phyloP scores from a whole-genome alignment of 1,140 invertebrate species.

The Zaprionus camerounensis region DNA sequence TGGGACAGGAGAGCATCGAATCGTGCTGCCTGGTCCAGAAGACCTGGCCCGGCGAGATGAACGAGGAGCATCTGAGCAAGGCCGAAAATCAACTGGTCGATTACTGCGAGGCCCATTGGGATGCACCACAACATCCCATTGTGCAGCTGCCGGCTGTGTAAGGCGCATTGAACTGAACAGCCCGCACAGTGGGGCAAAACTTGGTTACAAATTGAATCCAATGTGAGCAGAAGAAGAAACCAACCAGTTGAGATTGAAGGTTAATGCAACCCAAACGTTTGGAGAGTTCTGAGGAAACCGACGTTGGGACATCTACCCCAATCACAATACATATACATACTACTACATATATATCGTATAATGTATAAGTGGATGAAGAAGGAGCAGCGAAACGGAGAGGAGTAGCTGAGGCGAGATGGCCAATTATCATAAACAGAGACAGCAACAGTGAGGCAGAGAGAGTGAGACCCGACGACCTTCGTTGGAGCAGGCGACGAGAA shows the following conservation, averaged over 20 bases:
- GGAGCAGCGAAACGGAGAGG: constrained; percentile 17
- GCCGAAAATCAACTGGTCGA: constrained; percentile 85
- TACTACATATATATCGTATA: constrained; percentile 37
- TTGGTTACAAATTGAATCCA: constrained; percentile 45
- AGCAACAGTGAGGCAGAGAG: background rate
- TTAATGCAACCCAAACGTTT: constrained; percentile 73
- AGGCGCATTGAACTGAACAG: constrained; percentile 63
- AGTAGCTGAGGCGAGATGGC: constrained; percentile 31
- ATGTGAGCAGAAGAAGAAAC: constrained; percentile 15
- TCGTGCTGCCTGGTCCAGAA: constrained; percentile 86
- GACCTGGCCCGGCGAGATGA: constrained; percentile 85
- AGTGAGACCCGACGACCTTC: constrained; percentile 57
- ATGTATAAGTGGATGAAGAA: constrained; percentile 41
- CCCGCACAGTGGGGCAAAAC: constrained; percentile 68
- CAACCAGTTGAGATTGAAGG: constrained; percentile 69
- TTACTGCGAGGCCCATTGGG: constrained; percentile 86
- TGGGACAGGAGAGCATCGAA: constrained; percentile 83
- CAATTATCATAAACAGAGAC: constrained; percentile 38
- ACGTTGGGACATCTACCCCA: constrained; percentile 50
- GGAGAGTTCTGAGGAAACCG: constrained; percentile 80
- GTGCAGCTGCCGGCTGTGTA: constrained; percentile 86
- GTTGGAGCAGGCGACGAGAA: constrained; percentile 45
- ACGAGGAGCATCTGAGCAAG: constrained; percentile 84
- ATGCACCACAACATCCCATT: constrained; percentile 85
- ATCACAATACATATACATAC: constrained; percentile 38